Conservation (phyloP, 2,797 vertebrate species). For the Phrynocephalus guinanensis region DNA sequence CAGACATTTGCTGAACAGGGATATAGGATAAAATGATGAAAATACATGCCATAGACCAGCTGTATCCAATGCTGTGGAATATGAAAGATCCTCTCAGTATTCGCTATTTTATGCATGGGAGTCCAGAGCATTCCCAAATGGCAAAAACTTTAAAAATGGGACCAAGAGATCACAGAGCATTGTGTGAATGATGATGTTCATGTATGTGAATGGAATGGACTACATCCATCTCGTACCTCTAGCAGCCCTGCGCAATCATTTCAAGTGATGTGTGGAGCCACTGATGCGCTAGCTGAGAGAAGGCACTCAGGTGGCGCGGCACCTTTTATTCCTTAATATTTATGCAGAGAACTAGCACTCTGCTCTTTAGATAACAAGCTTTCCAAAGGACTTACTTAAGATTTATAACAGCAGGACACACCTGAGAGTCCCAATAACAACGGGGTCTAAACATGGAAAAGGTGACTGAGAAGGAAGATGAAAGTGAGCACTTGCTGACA, state of each 20-base stretch:
- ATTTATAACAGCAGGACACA: not conserved
- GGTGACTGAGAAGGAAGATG: not conserved
- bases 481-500: not conserved
- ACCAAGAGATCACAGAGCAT: not conserved
- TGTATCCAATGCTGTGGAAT: not conserved
- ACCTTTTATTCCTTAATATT: not conserved
- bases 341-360: not conserved
- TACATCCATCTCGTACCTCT: not conserved
- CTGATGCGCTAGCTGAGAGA: not conserved
- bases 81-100: conserved; percentile 11
- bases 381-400: not conserved
- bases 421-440: not conserved
- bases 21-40: conserved; percentile 12
- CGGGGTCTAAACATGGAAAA: not conserved
- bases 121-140: not conserved
- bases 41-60: not conserved
- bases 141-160: not conserved
- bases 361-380: not conserved
- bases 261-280: too few relatives aligned
- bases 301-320: not conserved
- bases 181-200: not conserved
- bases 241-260: not conserved
- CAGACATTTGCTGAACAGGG: not conserved
- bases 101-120: not conserved
- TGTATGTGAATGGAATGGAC: not conserved